Evolutionary conservation across 2,888 invertebrate species (phyloP).

Genomic region (Anthrax anthrax): DNA sequence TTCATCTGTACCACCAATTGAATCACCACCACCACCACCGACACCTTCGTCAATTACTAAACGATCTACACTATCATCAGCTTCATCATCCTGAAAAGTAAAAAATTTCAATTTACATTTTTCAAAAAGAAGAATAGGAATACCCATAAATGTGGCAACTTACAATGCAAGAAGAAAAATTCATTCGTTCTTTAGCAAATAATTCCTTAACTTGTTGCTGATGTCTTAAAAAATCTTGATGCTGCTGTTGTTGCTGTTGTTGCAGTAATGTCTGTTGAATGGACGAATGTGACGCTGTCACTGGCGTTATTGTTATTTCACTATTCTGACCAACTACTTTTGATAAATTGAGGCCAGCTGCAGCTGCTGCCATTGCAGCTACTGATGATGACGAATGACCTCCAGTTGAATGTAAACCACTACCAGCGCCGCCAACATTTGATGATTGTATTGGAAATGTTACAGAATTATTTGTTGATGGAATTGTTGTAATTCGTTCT

Average conservation of each 20-base stretch:
- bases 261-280: constrained; percentile 15
- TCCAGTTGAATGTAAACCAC: background rate
- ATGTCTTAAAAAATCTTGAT: background rate
- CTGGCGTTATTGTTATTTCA: constrained; percentile 48
- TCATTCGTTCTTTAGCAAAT: constrained; percentile 11
- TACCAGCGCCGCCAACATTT: background rate
- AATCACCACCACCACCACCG: too few relatives aligned
- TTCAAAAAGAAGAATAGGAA: too few relatives aligned
- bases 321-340: constrained; percentile 37
- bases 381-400: constrained; percentile 6
- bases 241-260: constrained; percentile 12
- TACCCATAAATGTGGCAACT: too few relatives aligned
- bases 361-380: constrained; percentile 4
- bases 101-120: background rate
- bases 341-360: constrained; percentile 20
- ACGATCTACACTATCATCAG: constrained; percentile 49
- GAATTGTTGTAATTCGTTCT: constrained; percentile 26
- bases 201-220: constrained; percentile 10
- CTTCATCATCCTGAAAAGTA: constrained; percentile 37
- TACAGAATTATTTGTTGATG: constrained; percentile 1
- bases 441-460: background rate
- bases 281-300: constrained; percentile 18
- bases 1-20: constrained; percentile 23
- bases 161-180: constrained; percentile 15
- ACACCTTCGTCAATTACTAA: constrained; percentile 44